Evolutionary conservation across 2,888 invertebrate genomes (phyloP), one percentile per base, ranked within the genome.

Genomic region (Troides helena): DNA sequence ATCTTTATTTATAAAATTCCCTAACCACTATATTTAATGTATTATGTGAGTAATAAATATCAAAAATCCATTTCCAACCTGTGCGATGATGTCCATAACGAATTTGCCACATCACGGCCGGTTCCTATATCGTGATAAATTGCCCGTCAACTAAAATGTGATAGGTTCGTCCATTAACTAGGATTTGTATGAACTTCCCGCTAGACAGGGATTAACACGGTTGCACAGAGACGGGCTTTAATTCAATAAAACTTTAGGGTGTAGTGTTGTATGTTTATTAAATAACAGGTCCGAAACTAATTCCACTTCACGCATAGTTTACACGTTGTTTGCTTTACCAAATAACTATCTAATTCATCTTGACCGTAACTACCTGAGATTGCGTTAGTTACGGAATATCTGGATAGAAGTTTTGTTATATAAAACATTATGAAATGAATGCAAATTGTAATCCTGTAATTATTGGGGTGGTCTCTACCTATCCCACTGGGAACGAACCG

Each of bases 241-340:
- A 82, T 85, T 84, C 78, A 81, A 76, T 78, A 80, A 80, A 88
- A 88, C 83, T 88, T 87, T 86, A 57, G 82, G 84, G 81, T 81
- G 72, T 62, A 78, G 71, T 76, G 79, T 76, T 78, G 77, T 81
- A 81, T 81, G 80, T 80, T 83, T 85, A 85, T 85, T 84, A 82
- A 84, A 83, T 82, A 81, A 76, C 79, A 77, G 74, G 74, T 76
- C 68, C 71, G 71, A 70, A 74, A 76, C 74, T 80, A 79, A 82
- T 78, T 77, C 75, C 72, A 72, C 74, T 73, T 81, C 77, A 78
- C 73, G 74, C 77, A 80, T 80, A 80, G 80, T 81, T 83, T 73
- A 65, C 59, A 57, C 39, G 63, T 65, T 64, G 64, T 70, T 70
- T 65, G 65, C 59, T 65, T 65, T 59, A 18, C 53, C 39, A 53